A percentile compares a stretch with the other conserved stretches of the same genome.
Evolutionary conservation across 2,888 invertebrate species (phyloP).

Genomic region (Ypsolopha sequella): DNA sequence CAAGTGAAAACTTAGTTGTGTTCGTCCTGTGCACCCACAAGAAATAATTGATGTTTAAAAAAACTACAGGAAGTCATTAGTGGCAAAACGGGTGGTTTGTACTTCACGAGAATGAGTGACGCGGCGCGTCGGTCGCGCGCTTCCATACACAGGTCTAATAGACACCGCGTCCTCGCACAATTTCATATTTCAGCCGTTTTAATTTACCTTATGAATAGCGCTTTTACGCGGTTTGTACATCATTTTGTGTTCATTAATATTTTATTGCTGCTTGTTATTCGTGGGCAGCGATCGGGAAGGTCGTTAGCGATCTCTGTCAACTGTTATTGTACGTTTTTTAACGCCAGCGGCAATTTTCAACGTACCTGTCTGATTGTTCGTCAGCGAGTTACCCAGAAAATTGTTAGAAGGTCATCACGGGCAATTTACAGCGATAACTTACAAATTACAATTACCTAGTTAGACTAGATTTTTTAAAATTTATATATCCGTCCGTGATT

Average conservation of each 20-base stretch:
- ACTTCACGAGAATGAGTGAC: background rate
- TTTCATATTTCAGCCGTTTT: slow-evolving; percentile 65
- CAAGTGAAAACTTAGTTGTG: background rate
- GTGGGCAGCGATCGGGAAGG: slow-evolving; percentile 39
- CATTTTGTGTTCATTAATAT: slow-evolving; percentile 62
- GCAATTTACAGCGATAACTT: no score
- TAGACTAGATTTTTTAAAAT: background rate
- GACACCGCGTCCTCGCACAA: slow-evolving; percentile 48
- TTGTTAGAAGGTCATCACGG: background rate
- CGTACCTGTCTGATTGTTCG: slow-evolving; percentile 4
- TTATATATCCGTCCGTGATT: background rate
- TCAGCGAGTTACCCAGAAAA: background rate
- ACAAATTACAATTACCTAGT: no score
- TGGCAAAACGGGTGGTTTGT: slow-evolving; percentile 35
- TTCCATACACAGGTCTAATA: slow-evolving; percentile 23
- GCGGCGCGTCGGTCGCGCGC: slow-evolving; percentile 4
- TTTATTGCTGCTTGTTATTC: slow-evolving; percentile 54
- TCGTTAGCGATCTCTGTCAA: slow-evolving; percentile 26
- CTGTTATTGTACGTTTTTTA: slow-evolving; percentile 12
- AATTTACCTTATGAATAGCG: slow-evolving; percentile 61
- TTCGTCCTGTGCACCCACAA: slow-evolving; percentile 42
- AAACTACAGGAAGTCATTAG: slow-evolving; percentile 68
- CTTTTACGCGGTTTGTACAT: slow-evolving; percentile 62
- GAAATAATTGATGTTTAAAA: slow-evolving; percentile 58
- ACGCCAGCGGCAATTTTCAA: background rate